Evolutionary conservation across 2,797 vertebrate species (phyloP).

Genomic region (Fundulus diaphanus): DNA sequence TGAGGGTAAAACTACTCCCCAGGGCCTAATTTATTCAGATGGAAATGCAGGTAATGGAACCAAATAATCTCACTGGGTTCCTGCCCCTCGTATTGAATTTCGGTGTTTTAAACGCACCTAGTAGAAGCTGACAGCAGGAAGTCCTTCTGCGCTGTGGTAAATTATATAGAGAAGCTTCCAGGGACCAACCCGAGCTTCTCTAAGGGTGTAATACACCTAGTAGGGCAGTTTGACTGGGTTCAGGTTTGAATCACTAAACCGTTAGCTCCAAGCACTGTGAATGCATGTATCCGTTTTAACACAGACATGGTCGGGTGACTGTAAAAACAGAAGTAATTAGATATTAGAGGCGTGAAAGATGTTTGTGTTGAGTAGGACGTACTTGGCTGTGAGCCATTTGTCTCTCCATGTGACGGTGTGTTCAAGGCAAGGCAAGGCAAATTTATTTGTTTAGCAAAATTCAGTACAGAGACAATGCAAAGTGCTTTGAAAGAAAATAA

Average conservation of each 20-base stretch:
- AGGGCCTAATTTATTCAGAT: neutral
- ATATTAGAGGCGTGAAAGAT: constrained; percentile 33
- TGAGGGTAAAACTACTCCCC: neutral
- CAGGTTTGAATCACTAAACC: neutral
- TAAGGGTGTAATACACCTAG: neutral
- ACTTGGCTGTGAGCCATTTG: constrained; percentile 6
- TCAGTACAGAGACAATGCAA: too few relatives aligned
- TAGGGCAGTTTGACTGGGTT: rapidly evolving
- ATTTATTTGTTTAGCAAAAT: too few relatives aligned
- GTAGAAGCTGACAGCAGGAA: neutral
- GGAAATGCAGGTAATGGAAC: neutral
- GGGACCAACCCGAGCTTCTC: neutral
- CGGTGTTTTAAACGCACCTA: neutral
- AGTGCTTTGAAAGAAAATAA: too few relatives aligned
- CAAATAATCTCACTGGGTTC: neutral
- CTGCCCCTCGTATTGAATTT: neutral
- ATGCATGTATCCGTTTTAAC: constrained; percentile 3
- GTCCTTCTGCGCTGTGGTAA: neutral
- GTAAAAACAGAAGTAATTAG: constrained; percentile 38
- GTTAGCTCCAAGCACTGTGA: neutral
- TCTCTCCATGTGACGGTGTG: constrained; percentile 3
- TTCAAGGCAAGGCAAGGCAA: too few relatives aligned
- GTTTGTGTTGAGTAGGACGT: constrained; percentile 17
- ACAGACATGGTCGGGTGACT: constrained; percentile 17
- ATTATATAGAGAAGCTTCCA: constrained; percentile 8